phyloP scores from a whole-genome alignment of 2,888 invertebrate species.

The Diabrotica balteata region DNA sequence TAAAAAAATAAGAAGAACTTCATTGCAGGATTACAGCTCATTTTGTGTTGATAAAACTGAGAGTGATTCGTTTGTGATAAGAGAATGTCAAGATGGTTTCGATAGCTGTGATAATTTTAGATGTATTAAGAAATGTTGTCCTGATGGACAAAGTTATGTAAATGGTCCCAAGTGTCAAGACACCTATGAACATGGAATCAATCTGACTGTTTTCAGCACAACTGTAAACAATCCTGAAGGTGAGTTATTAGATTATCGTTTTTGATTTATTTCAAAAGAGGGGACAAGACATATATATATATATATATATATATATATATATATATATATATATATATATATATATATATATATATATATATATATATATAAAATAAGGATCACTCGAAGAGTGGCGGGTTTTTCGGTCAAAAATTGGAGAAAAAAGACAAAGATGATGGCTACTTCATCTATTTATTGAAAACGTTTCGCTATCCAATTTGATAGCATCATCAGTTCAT shows the following conservation, averaged over 20 bases:
- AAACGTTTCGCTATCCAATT: too few species aligned
- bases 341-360: too few species aligned
- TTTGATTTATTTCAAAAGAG: too few species aligned
- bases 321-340: too few species aligned
- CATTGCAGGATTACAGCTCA: constrained; percentile 10
- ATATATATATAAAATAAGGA: too few species aligned
- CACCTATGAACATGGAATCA: constrained; percentile 48
- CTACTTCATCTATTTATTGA: too few species aligned
- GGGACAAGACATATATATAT: too few species aligned
- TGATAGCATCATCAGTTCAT: too few species aligned
- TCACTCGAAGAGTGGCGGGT: too few species aligned
- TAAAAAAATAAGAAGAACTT: not conserved
- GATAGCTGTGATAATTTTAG: constrained; percentile 43
- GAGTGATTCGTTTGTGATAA: constrained; percentile 38
- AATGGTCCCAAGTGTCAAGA: constrained; percentile 45
- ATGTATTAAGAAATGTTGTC: constrained; percentile 66
- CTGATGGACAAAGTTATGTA: constrained; percentile 63
- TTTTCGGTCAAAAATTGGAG: too few species aligned
- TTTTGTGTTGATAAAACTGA: constrained; percentile 43
- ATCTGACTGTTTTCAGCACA: constrained; percentile 37
- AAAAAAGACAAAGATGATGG: too few species aligned
- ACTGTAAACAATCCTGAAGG: constrained; percentile 44
- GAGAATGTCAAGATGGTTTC: constrained; percentile 44
- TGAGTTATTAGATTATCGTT: constrained; percentile 28
- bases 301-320: too few species aligned